Conservation (phyloP, 2,888 invertebrate species). For the Andrena haemorrhoa region DNA sequence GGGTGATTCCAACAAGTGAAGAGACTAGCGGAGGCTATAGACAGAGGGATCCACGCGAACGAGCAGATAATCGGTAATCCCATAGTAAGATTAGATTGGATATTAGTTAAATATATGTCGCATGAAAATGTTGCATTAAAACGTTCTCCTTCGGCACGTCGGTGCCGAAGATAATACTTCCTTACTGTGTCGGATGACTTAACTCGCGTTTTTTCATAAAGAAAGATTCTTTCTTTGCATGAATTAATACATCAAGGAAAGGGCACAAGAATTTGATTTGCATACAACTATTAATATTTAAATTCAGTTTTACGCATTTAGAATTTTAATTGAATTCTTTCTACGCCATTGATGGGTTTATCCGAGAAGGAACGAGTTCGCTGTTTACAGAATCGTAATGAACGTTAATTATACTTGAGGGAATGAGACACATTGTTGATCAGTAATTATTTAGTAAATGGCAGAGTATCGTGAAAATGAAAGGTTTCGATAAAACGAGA, state of each 20-base stretch:
- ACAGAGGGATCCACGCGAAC: background rate
- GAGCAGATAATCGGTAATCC: background rate
- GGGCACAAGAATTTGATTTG: too few species aligned
- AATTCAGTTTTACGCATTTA: too few species aligned
- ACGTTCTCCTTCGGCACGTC: too few species aligned
- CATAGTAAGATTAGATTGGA: background rate
- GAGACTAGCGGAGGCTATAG: background rate
- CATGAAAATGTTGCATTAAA: background rate
- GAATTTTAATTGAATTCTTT: too few species aligned
- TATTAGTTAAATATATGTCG: background rate
- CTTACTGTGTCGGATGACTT: too few species aligned
- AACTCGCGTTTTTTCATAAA: too few species aligned
- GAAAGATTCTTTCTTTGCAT: too few species aligned
- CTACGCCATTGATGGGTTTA: too few species aligned
- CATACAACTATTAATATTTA: too few species aligned
- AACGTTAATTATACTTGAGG: background rate
- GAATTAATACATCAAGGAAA: too few species aligned
- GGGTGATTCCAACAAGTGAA: background rate
- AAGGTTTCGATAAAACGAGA: constrained; percentile 27
- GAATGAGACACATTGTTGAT: background rate
- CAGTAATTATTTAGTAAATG: background rate
- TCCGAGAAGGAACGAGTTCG: background rate
- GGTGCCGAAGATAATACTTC: too few species aligned
- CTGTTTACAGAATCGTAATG: background rate
- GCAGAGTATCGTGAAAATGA: background rate